Percentiles rank a stretch among this genome's conserved stretches.
phyloP scores from a whole-genome alignment of 2,113 vertebrate genomes.

The Bubo blakistoni region DNA sequence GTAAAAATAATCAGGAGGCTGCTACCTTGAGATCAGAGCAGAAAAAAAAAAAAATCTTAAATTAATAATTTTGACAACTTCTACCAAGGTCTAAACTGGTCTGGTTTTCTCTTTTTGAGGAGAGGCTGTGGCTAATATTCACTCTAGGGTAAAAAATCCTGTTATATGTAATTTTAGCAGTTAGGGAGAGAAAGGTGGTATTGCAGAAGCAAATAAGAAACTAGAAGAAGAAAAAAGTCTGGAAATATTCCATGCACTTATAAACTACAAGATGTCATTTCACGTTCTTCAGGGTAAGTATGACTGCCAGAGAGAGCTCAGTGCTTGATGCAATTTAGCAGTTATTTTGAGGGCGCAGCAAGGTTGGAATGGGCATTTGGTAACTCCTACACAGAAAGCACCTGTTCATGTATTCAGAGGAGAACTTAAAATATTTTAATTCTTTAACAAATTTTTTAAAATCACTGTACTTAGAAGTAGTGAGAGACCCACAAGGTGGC shows the following conservation, averaged over 20 bases:
- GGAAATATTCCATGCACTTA: not conserved
- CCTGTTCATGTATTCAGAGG: not conserved
- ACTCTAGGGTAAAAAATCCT: not conserved
- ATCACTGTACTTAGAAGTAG: not conserved
- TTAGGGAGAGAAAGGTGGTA: not conserved
- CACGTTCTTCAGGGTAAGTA: not conserved
- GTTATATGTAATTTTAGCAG: not conserved
- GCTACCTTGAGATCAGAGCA: not conserved
- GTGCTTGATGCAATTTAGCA: not conserved
- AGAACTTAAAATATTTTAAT: not conserved
- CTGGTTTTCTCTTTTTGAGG: not conserved
- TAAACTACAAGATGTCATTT: not conserved
- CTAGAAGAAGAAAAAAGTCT: not conserved
- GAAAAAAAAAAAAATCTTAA: not conserved
- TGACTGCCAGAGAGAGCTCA: not conserved
- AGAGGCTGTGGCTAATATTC: not conserved
- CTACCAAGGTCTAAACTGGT: not conserved
- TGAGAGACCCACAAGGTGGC: constrained; percentile 66
- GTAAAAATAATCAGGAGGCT: not conserved
- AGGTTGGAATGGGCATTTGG: not conserved
- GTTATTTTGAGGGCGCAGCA: not conserved
- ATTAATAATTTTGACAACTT: not conserved
- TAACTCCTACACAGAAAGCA: not conserved
- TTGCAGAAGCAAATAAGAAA: not conserved
- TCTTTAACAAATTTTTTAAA: not conserved